These are phyloP conservation scores for Bufotes viridis DNA, from an alignment of 2,797 vertebrate species.

Conservation along the genomic window DNA sequence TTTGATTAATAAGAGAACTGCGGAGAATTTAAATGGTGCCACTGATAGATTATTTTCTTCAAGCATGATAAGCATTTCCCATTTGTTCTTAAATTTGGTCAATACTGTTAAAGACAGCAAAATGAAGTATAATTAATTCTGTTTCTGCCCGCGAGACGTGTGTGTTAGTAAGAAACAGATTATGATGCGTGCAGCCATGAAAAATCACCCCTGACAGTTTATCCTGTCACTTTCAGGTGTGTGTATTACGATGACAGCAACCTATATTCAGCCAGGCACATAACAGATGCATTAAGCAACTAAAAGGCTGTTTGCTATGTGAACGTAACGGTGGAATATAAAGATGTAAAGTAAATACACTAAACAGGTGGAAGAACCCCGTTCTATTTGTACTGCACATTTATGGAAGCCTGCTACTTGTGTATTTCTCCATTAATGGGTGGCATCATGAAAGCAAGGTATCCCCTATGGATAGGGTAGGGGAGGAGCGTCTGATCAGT, in stretches of 20 bases:
- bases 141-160: conserved; percentile 78
- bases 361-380: not conserved
- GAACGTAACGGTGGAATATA: conserved; percentile 9
- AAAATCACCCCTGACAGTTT: conserved; percentile 73
- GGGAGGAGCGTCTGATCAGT: too few species aligned
- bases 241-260: conserved; percentile 54
- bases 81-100: conserved; percentile 90
- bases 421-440: not conserved
- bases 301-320: conserved; percentile 47
- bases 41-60: conserved; percentile 89
- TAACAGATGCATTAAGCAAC: conserved; percentile 54
- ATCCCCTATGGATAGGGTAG: too few species aligned
- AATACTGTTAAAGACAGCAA: conserved; percentile 89
- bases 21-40: conserved; percentile 87
- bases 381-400: not conserved
- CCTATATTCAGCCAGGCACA: conserved; percentile 46
- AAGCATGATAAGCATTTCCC: conserved; percentile 88
- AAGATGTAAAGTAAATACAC: conserved; percentile 4
- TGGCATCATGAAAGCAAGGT: too few species aligned
- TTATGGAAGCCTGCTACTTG: not conserved
- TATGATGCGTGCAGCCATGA: conserved; percentile 72
- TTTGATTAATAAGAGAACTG: conserved; percentile 89
- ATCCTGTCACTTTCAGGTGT: conserved; percentile 60
- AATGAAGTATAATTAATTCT: conserved; percentile 88
- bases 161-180: conserved; percentile 78